Conservation (phyloP, 2,113 vertebrate genomes). For the Narcine bancroftii region DNA sequence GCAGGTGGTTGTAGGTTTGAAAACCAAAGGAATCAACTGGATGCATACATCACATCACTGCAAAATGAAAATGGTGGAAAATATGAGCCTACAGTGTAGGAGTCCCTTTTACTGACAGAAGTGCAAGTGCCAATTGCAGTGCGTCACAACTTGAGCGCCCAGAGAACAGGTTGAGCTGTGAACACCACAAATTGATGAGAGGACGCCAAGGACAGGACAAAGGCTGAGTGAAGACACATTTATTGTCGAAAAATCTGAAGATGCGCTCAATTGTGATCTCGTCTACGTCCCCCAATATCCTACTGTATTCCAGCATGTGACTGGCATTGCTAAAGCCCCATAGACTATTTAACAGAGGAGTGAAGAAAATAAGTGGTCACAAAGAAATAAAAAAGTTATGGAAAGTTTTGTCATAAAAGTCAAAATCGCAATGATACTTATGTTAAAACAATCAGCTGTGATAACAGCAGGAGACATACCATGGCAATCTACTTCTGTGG, state of each 20-base stretch:
- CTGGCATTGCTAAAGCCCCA: background rate
- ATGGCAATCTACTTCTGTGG: too few relatives aligned
- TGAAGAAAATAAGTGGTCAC: background rate
- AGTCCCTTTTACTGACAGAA: background rate
- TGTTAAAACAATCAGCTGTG: background rate
- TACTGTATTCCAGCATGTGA: background rate
- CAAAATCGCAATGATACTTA: background rate
- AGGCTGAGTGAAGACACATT: background rate
- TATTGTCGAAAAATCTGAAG: conserved; percentile 18
- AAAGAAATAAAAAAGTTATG: background rate
- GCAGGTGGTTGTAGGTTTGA: background rate
- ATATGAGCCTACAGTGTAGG: background rate
- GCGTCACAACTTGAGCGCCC: background rate
- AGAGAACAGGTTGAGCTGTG: background rate
- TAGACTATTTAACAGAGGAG: background rate
- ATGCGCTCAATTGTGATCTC: background rate
- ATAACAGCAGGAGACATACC: background rate
- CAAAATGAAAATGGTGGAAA: background rate
- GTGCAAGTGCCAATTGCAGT: background rate
- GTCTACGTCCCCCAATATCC: background rate
- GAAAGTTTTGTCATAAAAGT: background rate
- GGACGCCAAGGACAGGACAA: background rate
- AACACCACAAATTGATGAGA: conserved; percentile 3
- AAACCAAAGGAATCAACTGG: background rate
- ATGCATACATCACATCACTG: background rate